Evolutionary conservation across 1,140 invertebrate species (phyloP).

Genomic region (Euwallacea fornicatus): DNA sequence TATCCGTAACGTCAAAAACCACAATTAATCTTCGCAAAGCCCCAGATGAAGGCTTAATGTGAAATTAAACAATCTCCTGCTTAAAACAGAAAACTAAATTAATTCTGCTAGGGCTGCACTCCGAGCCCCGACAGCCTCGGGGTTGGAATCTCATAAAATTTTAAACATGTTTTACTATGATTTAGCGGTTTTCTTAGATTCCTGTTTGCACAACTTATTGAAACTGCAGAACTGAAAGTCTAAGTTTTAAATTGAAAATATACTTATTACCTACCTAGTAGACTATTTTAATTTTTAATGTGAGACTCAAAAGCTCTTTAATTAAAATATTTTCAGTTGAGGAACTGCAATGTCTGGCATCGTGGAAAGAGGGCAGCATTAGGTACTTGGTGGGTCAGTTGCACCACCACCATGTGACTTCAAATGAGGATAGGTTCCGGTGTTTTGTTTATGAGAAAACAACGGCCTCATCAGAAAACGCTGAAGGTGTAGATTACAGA

Average conservation of each 20-base stretch:
- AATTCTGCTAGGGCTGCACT: slow-evolving; percentile 9
- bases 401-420: slow-evolving; percentile 80
- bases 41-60: slow-evolving; percentile 1
- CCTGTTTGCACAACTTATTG: too few relatives aligned
- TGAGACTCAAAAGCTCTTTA: background rate
- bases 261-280: background rate
- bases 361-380: slow-evolving; percentile 87
- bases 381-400: slow-evolving; percentile 81
- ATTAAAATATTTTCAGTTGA: slow-evolving; percentile 65
- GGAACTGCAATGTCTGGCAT: slow-evolving; percentile 81
- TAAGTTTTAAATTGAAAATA: too few relatives aligned
- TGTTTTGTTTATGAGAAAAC: slow-evolving; percentile 90
- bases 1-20: too few relatives aligned
- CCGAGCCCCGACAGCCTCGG: background rate
- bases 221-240: too few relatives aligned
- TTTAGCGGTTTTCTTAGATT: slow-evolving; percentile 7
- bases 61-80: slow-evolving; percentile 2
- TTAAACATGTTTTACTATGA: slow-evolving; percentile 12
- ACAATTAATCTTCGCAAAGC: too few relatives aligned
- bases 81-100: slow-evolving; percentile 16
- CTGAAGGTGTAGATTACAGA: slow-evolving; percentile 68
- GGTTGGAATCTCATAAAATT: slow-evolving; percentile 11
- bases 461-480: slow-evolving; percentile 49
- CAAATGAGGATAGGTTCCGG: slow-evolving; percentile 87
- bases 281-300: background rate